Evolutionary conservation across 2,797 vertebrate genomes (phyloP).

Genomic region (Ctenopoma kingsleyae): DNA sequence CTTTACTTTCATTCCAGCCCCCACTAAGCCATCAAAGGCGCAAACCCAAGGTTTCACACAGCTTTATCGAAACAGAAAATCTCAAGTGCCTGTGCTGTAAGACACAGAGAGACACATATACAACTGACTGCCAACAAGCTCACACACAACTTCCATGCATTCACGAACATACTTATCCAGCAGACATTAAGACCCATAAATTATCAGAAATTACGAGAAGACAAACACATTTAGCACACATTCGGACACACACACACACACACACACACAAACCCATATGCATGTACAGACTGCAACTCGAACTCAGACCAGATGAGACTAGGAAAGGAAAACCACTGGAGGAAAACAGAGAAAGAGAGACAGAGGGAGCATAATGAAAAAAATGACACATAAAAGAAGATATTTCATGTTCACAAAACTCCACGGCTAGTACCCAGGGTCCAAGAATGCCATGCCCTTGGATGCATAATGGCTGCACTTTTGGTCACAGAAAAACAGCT

Average conservation of each 20-base stretch:
- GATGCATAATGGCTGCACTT: conserved; percentile 78
- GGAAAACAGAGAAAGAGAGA: conserved; percentile 62
- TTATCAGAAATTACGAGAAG: conserved; percentile 10
- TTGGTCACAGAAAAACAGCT: conserved; percentile 76
- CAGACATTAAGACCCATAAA: background rate
- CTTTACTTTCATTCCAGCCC: conserved; percentile 29
- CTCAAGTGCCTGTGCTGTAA: conserved; percentile 58
- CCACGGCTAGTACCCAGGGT: conserved; percentile 67
- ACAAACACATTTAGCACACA: conserved; percentile 18
- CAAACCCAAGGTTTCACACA: conserved; percentile 65
- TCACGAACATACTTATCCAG: conserved; percentile 1
- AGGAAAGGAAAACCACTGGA: conserved; percentile 71
- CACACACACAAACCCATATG: conserved; percentile 7
- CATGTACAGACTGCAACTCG: conserved; percentile 67
- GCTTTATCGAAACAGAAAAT: conserved; percentile 59
- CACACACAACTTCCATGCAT: background rate
- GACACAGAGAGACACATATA: conserved; percentile 14
- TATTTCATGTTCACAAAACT: conserved; percentile 81
- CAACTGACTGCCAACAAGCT: background rate
- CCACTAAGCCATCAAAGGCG: conserved; percentile 59
- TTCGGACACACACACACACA: conserved; percentile 6
- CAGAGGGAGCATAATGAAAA: conserved; percentile 71
- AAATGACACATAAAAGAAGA: conserved; percentile 79
- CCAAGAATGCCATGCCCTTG: conserved; percentile 83
- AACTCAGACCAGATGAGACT: conserved; percentile 56